These are phyloP conservation scores for Chloebia gouldiae DNA, from an alignment of 2,113 vertebrate species.

Conservation along the genomic window DNA sequence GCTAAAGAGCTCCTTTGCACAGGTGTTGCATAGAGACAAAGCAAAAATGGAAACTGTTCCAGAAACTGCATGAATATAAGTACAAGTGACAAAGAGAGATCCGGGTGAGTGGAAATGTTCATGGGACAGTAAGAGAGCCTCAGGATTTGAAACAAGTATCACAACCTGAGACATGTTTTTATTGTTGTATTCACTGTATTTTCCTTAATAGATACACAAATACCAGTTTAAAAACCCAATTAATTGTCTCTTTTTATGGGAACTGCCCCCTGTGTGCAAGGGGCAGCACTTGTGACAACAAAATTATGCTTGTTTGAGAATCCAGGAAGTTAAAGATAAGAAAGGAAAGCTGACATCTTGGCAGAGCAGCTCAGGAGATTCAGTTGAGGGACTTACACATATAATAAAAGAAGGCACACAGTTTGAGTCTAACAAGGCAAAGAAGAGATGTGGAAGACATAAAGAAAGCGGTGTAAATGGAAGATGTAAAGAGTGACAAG, in stretches of 20 bases:
- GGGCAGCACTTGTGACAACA: not conserved
- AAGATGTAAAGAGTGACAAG: not conserved
- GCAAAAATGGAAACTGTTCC: not conserved
- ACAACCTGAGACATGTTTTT: not conserved
- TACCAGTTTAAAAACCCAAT: not conserved
- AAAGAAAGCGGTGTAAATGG: not conserved
- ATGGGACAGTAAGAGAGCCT: not conserved
- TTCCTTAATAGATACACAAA: not conserved
- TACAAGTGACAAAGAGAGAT: not conserved
- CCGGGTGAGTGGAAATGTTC: not conserved
- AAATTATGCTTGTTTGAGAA: not conserved
- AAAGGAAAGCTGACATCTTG: not conserved
- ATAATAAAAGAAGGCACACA: not conserved
- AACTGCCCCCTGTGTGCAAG: not conserved
- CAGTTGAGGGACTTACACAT: not conserved
- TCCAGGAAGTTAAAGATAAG: not conserved
- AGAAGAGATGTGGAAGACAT: not conserved
- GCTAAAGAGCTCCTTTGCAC: not conserved
- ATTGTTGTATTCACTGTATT: not conserved
- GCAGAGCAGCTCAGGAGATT: not conserved
- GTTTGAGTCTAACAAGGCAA: not conserved
- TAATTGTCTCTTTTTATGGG: not conserved
- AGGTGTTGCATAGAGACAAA: not conserved
- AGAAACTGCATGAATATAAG: not conserved
- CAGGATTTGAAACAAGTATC: not conserved